A percentile compares a stretch with the other conserved stretches of the same genome.
Conservation (phyloP, 2,797 vertebrate species). For the Siniperca obscura region DNA sequence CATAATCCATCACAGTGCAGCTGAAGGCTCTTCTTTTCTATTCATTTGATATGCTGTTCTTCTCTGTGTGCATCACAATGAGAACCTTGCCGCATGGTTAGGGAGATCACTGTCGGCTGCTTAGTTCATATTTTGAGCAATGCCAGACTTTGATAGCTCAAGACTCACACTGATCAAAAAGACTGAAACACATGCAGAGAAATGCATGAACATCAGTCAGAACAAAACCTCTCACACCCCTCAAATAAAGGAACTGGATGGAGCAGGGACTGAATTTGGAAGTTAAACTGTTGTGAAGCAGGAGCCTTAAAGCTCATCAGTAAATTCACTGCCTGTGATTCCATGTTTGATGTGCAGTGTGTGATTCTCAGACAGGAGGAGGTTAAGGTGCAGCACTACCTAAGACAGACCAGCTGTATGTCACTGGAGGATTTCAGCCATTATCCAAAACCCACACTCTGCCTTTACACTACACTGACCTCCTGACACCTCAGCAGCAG, state of each 20-base stretch:
- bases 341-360: background rate
- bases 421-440: conserved; percentile 2
- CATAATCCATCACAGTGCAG: conserved; percentile 34
- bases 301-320: background rate
- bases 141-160: conserved; percentile 8
- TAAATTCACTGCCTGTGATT: background rate
- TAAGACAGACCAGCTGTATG: background rate
- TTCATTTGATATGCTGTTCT: conserved; percentile 14
- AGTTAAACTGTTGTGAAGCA: background rate
- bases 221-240: background rate
- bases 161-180: background rate
- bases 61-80: background rate
- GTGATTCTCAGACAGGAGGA: background rate
- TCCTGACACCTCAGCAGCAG: background rate
- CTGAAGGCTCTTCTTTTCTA: background rate
- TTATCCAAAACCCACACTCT: background rate
- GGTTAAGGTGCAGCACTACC: background rate
- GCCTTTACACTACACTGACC: background rate
- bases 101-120: background rate
- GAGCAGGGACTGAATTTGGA: background rate
- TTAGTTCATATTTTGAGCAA: conserved; percentile 16
- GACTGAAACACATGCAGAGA: background rate
- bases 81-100: background rate
- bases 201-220: background rate
- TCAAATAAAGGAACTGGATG: background rate